phyloP scores from a whole-genome alignment of 2,888 invertebrate genomes.

The Eulithis testata region DNA sequence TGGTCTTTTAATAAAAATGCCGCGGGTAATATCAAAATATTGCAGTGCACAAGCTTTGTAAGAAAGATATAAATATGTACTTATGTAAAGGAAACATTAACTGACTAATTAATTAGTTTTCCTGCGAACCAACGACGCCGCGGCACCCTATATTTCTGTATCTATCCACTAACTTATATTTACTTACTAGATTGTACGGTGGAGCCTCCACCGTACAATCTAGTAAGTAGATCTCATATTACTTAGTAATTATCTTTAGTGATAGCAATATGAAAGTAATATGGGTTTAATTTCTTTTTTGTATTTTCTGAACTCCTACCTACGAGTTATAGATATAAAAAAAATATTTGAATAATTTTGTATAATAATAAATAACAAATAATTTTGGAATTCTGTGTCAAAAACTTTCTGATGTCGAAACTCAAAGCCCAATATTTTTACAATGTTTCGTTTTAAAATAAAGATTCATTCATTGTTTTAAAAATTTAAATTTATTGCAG shows the following conservation, averaged over 20 bases:
- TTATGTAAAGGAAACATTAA: constrained; percentile 8
- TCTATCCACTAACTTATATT: constrained; percentile 4
- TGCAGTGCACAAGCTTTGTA: constrained; percentile 3
- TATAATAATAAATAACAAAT: no score
- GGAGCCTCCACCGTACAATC: no score
- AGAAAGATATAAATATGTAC: constrained; percentile 1
- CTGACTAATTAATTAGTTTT: constrained; percentile 19
- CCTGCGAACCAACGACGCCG: constrained; percentile 5
- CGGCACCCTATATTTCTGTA: constrained; percentile 1
- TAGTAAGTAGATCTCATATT: no score
- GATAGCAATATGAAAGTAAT: constrained; percentile 1
- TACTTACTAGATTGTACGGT: constrained; percentile 3
- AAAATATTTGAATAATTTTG: no score
- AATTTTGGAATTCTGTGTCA: background rate
- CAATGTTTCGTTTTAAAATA: background rate
- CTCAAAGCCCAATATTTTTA: background rate
- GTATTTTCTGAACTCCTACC: background rate
- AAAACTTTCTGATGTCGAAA: background rate
- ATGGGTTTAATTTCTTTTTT: background rate
- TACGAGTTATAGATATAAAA: no score
- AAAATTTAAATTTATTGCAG: constrained; percentile 2
- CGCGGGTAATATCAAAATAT: constrained; percentile 6
- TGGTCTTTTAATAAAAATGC: constrained; percentile 12
- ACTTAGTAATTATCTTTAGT: constrained; percentile 15
- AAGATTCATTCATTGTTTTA: constrained; percentile 1